phyloP scores from a whole-genome alignment of 2,888 invertebrate species.

The Ennomos fuscantarius region DNA sequence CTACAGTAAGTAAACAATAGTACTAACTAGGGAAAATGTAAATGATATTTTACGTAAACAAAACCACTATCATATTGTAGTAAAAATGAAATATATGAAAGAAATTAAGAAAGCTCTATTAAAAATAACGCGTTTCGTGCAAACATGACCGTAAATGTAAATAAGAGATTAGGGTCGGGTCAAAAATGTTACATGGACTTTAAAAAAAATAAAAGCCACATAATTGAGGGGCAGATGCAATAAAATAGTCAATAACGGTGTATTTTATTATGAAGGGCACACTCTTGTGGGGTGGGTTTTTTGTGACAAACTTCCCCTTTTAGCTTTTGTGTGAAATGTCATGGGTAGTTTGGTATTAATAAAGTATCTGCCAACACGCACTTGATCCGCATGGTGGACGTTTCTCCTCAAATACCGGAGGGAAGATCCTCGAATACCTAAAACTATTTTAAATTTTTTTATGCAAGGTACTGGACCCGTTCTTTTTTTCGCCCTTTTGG shows the following conservation, averaged over 20 bases:
- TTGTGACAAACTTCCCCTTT: slow-evolving; percentile 1
- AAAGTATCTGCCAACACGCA: too few species aligned
- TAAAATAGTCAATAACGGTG: slow-evolving; percentile 1
- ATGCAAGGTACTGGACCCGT: too few species aligned
- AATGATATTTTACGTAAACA: too few species aligned
- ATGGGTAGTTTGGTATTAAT: background rate
- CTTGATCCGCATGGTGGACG: too few species aligned
- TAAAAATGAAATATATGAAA: too few species aligned
- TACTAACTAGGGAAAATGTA: too few species aligned
- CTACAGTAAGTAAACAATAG: too few species aligned
- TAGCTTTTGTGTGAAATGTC: background rate
- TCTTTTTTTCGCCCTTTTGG: too few species aligned
- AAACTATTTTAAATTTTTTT: too few species aligned
- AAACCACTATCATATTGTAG: too few species aligned
- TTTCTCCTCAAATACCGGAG: too few species aligned
- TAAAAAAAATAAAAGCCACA: slow-evolving; percentile 27
- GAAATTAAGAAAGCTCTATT: background rate
- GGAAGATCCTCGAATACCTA: too few species aligned
- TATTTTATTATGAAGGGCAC: background rate
- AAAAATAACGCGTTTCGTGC: slow-evolving; percentile 3
- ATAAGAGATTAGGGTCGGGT: slow-evolving; percentile 34
- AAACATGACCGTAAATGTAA: slow-evolving; percentile 34
- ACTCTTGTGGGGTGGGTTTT: background rate
- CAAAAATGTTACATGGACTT: slow-evolving; percentile 31
- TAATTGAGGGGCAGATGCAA: slow-evolving; percentile 12